Conservation (phyloP, 37 sponge, comb jelly and placozoan genomes). For the Cliona cf. orientalis region DNA sequence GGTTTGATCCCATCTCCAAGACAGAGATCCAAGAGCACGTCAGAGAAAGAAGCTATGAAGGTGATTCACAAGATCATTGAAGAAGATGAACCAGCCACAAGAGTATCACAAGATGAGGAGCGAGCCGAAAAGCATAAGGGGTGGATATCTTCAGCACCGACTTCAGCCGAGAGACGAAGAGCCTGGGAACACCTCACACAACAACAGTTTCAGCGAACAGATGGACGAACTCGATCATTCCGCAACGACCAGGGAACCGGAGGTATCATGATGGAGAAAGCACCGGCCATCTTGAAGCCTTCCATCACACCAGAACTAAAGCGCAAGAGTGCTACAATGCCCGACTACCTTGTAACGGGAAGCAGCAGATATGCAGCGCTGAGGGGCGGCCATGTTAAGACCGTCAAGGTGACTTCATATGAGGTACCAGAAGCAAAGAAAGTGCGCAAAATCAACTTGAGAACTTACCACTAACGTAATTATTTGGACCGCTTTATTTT, state of each 20-base stretch:
- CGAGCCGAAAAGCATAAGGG: slow-evolving; percentile 14
- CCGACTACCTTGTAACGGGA: slow-evolving; percentile 15
- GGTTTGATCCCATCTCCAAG: slow-evolving; percentile 29
- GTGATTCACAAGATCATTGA: slow-evolving; percentile 15
- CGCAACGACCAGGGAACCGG: neutral
- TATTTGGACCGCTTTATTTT: neutral
- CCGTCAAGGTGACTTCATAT: slow-evolving; percentile 32
- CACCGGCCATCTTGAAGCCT: neutral
- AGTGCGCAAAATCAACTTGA: slow-evolving; percentile 44
- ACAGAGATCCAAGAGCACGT: slow-evolving; percentile 10
- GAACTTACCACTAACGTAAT: slow-evolving; percentile 44
- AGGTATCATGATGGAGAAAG: neutral
- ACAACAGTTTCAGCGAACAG: neutral
- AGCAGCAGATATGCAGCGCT: neutral
- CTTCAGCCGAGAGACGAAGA: slow-evolving; percentile 31
- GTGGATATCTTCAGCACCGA: slow-evolving; percentile 43
- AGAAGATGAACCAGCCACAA: neutral
- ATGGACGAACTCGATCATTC: neutral
- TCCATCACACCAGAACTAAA: slow-evolving; percentile 17
- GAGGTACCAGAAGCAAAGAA: slow-evolving; percentile 27
- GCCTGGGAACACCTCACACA: slow-evolving; percentile 24
- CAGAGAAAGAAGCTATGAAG: slow-evolving; percentile 16
- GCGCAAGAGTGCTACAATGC: slow-evolving; percentile 48
- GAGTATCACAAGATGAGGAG: neutral
- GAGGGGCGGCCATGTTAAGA: slow-evolving; percentile 16